Evolutionary conservation across 2,113 vertebrate species (phyloP).

Genomic region (Solea senegalensis): DNA sequence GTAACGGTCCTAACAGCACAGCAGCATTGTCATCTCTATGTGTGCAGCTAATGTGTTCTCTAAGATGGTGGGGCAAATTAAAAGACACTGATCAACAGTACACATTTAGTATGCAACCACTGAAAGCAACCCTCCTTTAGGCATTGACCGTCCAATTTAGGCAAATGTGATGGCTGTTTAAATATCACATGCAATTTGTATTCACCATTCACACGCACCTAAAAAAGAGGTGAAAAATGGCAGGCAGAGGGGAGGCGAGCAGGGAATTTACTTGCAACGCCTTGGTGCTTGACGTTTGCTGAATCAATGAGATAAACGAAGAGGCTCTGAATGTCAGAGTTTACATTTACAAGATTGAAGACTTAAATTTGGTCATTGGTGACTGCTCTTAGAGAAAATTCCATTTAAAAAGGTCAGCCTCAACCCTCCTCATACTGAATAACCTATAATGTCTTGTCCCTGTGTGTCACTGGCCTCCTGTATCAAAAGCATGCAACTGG

Average conservation of each 20-base stretch:
- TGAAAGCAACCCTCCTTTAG: constrained; percentile 54
- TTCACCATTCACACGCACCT: constrained; percentile 55
- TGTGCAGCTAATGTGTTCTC: constrained; percentile 30
- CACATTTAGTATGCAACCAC: constrained; percentile 56
- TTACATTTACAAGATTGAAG: constrained; percentile 74
- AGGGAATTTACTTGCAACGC: constrained; percentile 52
- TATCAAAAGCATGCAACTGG: constrained; percentile 36
- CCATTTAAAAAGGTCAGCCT: constrained; percentile 76
- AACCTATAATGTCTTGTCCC: constrained; percentile 49
- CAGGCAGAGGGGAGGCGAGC: constrained; percentile 25
- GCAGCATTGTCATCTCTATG: constrained; percentile 43
- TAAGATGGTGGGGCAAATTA: constrained; percentile 54
- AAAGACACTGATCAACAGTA: constrained; percentile 60
- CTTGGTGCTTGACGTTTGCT: constrained; percentile 66
- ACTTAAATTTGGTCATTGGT: constrained; percentile 72
- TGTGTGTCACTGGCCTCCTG: constrained; percentile 16
- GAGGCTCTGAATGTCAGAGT: constrained; percentile 78
- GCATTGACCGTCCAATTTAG: constrained; percentile 69
- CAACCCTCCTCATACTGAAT: constrained; percentile 54
- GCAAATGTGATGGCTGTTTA: constrained; percentile 81
- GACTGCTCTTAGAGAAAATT: constrained; percentile 66
- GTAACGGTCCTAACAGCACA: constrained; percentile 36
- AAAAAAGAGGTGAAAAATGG: constrained; percentile 44
- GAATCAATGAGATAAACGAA: constrained; percentile 82
- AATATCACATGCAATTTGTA: constrained; percentile 82